These are phyloP conservation scores for Chloroclystis v-ata DNA, from an alignment of 2,888 invertebrate genomes.

Conservation along the genomic window DNA sequence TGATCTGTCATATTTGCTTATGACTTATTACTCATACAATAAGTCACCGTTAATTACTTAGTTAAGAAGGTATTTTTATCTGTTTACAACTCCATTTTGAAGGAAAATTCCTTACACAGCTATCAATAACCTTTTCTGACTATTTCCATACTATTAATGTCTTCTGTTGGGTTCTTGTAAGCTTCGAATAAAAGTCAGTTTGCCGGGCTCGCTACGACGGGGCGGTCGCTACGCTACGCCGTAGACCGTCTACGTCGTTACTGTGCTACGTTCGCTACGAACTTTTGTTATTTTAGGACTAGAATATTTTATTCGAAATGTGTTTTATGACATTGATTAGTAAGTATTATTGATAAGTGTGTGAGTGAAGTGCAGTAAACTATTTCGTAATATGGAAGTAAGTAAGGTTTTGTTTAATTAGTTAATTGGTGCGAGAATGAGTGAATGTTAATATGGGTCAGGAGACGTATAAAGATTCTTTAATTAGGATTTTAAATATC, in stretches of 20 bases:
- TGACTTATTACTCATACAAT: no score
- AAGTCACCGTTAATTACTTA: no score
- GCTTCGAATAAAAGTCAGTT: slow-evolving; percentile 45
- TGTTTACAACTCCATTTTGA: no score
- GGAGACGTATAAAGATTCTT: not conserved
- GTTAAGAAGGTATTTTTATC: no score
- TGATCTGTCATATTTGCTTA: no score
- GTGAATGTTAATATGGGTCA: not conserved
- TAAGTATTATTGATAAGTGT: slow-evolving; percentile 33
- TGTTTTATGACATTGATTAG: slow-evolving; percentile 11
- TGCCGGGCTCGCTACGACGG: slow-evolving; percentile 54
- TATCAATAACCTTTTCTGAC: no score
- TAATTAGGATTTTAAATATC: not conserved
- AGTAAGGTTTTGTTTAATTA: slow-evolving; percentile 45
- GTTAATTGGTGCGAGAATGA: slow-evolving; percentile 1
- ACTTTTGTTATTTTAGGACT: slow-evolving; percentile 16
- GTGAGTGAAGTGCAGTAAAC: slow-evolving; percentile 53
- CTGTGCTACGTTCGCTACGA: slow-evolving; percentile 16
- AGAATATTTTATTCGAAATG: slow-evolving; percentile 14
- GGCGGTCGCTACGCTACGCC: slow-evolving; percentile 65
- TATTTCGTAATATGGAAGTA: slow-evolving; percentile 60
- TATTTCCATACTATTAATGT: no score
- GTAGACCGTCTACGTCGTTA: slow-evolving; percentile 47
- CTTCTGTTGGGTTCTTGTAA: no score
- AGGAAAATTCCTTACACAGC: no score